Percentiles rank a stretch among this genome's conserved stretches.
Conservation (phyloP, 1,140 invertebrate genomes). For the Euglossa dilemma region DNA sequence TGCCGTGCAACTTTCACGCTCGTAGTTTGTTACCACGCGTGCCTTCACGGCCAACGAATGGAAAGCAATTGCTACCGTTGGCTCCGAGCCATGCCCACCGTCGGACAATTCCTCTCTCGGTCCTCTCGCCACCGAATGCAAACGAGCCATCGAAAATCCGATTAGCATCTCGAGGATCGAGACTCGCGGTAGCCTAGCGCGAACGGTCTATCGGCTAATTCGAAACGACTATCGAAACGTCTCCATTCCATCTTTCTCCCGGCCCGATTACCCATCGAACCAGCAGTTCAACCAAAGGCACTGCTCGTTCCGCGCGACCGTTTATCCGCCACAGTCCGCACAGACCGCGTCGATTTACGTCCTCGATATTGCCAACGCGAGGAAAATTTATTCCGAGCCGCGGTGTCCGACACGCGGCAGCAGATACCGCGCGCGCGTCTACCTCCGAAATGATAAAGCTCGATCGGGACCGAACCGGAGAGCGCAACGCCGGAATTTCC, state of each 20-base stretch:
- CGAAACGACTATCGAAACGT: not conserved
- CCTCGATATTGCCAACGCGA: conserved; percentile 7
- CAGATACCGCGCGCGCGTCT: not conserved
- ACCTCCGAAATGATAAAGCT: conserved; percentile 40
- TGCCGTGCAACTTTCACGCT: conserved; percentile 67
- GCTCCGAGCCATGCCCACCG: not conserved
- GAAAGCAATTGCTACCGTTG: conserved; percentile 29
- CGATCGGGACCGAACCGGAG: conserved; percentile 30
- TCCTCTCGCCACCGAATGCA: not conserved
- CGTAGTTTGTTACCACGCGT: conserved; percentile 31
- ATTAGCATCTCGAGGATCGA: not conserved
- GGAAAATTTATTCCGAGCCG: conserved; percentile 44
- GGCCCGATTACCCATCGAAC: not conserved
- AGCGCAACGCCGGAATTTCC: conserved; percentile 33
- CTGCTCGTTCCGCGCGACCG: not conserved
- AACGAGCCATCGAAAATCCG: not conserved
- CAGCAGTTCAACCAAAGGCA: not conserved
- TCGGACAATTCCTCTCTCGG: not conserved
- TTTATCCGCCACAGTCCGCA: conserved; percentile 14
- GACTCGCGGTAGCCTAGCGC: no score
- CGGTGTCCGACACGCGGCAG: not conserved
- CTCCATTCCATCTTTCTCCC: not conserved
- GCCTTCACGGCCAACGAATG: not conserved
- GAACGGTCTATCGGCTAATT: no score
- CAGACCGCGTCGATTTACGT: conserved; percentile 37